Conservation (phyloP, 2,888 invertebrate species). For the Apamea anceps region DNA sequence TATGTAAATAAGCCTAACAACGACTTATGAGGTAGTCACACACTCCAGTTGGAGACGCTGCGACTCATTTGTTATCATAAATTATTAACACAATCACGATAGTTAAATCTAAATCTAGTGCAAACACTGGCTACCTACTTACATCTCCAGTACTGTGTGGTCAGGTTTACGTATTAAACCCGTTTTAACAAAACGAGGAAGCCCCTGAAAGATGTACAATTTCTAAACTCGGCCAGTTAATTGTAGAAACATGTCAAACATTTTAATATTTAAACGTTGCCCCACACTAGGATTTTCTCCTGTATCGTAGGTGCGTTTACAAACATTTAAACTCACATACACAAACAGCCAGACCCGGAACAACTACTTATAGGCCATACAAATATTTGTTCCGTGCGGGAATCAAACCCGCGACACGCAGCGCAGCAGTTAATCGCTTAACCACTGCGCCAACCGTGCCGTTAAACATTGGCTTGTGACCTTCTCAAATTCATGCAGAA, state of each 20-base stretch:
- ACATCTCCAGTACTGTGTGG: constrained; percentile 19
- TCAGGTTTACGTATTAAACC: constrained; percentile 9
- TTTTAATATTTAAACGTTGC: no score
- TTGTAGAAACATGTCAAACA: no score
- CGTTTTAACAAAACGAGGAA: constrained; percentile 1
- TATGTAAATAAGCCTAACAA: constrained; percentile 50
- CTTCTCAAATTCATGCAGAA: not conserved
- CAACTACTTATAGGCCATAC: no score
- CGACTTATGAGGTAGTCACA: constrained; percentile 45
- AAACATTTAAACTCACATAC: no score
- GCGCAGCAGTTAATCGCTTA: no score
- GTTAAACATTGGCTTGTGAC: not conserved
- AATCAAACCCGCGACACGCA: no score
- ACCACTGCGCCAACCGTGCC: no score
- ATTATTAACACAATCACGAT: constrained; percentile 69
- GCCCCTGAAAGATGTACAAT: not conserved
- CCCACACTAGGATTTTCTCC: no score
- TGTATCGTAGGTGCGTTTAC: no score
- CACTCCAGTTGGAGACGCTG: constrained; percentile 46
- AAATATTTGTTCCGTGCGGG: no score
- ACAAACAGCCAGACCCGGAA: no score
- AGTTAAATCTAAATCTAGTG: constrained; percentile 69
- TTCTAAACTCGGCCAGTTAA: not conserved
- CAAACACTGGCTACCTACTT: constrained; percentile 61
- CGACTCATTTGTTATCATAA: constrained; percentile 69